phyloP scores from a whole-genome alignment of 2,888 invertebrate species.

The Eulithis prunata region DNA sequence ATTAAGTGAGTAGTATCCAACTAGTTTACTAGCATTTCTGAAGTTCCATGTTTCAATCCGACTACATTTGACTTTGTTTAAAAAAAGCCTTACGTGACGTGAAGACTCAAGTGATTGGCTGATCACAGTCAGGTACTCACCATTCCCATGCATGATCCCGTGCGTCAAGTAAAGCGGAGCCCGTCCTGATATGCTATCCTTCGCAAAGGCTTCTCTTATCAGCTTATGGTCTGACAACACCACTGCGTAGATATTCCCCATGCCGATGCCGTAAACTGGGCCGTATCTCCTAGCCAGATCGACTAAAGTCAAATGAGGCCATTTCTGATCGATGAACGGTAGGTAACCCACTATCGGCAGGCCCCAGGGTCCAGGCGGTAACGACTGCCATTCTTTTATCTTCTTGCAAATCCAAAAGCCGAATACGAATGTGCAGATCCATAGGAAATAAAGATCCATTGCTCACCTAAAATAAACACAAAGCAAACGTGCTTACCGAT shows the following conservation, averaged over 20 bases:
- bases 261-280: slow-evolving; percentile 87
- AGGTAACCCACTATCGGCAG: slow-evolving; percentile 92
- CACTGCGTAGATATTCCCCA: slow-evolving; percentile 91
- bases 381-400: slow-evolving; percentile 68
- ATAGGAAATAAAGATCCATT: slow-evolving; percentile 65
- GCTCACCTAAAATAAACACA: slow-evolving; percentile 10
- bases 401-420: slow-evolving; percentile 69
- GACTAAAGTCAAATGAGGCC: slow-evolving; percentile 90
- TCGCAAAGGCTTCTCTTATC: slow-evolving; percentile 89
- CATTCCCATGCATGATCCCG: slow-evolving; percentile 94
- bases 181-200: slow-evolving; percentile 89
- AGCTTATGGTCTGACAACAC: slow-evolving; percentile 90
- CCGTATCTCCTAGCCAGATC: slow-evolving; percentile 88
- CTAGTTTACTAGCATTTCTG: too few species aligned
- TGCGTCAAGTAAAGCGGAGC: slow-evolving; percentile 94
- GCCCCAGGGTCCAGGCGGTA: slow-evolving; percentile 92
- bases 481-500: too few species aligned
- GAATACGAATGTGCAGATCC: slow-evolving; percentile 57
- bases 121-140: slow-evolving; percentile 77
- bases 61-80: too few species aligned
- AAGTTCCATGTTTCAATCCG: too few species aligned
- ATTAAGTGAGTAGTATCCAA: too few species aligned
- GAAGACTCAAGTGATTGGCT: not conserved
- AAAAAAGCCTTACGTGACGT: not conserved
- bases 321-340: slow-evolving; percentile 87